These are phyloP conservation scores for Capitulum mitella DNA, from an alignment of 2,888 invertebrate species.

Conservation along the genomic window DNA sequence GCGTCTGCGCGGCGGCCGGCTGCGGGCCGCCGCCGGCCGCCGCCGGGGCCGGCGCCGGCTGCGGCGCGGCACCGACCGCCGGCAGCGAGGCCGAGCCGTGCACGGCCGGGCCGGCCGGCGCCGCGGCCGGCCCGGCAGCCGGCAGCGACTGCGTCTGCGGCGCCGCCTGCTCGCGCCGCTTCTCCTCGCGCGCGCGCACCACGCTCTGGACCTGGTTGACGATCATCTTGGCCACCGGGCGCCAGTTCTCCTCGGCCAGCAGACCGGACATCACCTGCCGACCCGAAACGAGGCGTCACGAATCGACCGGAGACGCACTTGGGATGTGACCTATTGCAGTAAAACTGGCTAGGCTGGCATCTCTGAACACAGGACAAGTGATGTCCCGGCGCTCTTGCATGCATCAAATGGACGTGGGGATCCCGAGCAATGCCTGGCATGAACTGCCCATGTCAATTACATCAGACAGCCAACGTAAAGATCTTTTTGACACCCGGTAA, in stretches of 20 bases:
- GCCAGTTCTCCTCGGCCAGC: conserved; percentile 89
- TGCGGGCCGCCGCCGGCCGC: background rate
- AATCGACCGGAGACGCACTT: too few species aligned
- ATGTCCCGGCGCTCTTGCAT: too few species aligned
- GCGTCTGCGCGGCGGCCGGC: background rate
- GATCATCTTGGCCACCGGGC: conserved; percentile 81
- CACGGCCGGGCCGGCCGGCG: background rate
- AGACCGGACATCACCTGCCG: conserved; percentile 74
- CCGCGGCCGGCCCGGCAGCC: background rate
- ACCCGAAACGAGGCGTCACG: too few species aligned
- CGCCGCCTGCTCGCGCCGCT: conserved; percentile 42
- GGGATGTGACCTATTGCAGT: too few species aligned
- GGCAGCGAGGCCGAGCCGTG: background rate
- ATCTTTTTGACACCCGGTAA: too few species aligned
- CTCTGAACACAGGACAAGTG: too few species aligned
- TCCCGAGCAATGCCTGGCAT: too few species aligned
- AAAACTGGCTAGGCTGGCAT: too few species aligned
- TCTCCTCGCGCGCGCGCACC: conserved; percentile 55
- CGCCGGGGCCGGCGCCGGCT: too few species aligned
- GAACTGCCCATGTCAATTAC: too few species aligned
- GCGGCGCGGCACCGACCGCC: background rate
- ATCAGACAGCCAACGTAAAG: too few species aligned
- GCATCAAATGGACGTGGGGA: too few species aligned
- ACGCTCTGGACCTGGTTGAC: conserved; percentile 76
- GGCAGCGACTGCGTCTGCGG: background rate